Percentiles rank a stretch among this genome's conserved stretches.
Conservation (phyloP, 2,113 vertebrate genomes). For the Callopanchax toddi region DNA sequence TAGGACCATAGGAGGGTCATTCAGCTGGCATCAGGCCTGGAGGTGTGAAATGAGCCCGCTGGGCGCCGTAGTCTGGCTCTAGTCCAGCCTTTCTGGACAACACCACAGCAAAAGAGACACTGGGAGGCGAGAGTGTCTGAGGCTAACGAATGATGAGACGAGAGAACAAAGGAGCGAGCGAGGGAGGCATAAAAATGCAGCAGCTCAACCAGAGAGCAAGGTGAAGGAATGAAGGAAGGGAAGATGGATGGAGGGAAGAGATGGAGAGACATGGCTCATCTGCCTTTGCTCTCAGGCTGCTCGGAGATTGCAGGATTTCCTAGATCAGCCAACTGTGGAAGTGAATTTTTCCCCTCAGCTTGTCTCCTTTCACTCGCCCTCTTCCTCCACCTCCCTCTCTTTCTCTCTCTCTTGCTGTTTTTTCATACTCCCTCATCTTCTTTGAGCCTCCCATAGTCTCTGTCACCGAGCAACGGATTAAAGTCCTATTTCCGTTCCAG, state of each 20-base stretch:
- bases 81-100: constrained; percentile 60
- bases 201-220: constrained; percentile 49
- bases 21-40: constrained; percentile 48
- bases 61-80: constrained; percentile 59
- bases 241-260: constrained; percentile 59
- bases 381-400: constrained; percentile 25
- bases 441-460: constrained; percentile 28
- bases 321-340: constrained; percentile 77
- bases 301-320: constrained; percentile 78
- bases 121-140: constrained; percentile 7
- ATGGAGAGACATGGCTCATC: constrained; percentile 75
- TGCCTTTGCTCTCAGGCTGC: constrained; percentile 68
- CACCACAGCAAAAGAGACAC: constrained; percentile 25
- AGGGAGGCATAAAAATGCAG: constrained; percentile 31
- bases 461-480: constrained; percentile 57
- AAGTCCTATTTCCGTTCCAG: constrained; percentile 53
- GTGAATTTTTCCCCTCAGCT: constrained; percentile 72
- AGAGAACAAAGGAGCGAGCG: constrained; percentile 56
- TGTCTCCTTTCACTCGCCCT: constrained; percentile 45
- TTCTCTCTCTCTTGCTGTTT: constrained; percentile 13
- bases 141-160: constrained; percentile 21
- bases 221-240: constrained; percentile 35
- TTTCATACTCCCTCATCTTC: constrained; percentile 28
- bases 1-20: constrained; percentile 35
- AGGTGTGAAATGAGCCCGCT: constrained; percentile 63